Evolutionary conservation across 92 coral and sea anemone species (phyloP), one percentile per base, ranked within the genome.

Genomic region (Porites cylindrica): DNA sequence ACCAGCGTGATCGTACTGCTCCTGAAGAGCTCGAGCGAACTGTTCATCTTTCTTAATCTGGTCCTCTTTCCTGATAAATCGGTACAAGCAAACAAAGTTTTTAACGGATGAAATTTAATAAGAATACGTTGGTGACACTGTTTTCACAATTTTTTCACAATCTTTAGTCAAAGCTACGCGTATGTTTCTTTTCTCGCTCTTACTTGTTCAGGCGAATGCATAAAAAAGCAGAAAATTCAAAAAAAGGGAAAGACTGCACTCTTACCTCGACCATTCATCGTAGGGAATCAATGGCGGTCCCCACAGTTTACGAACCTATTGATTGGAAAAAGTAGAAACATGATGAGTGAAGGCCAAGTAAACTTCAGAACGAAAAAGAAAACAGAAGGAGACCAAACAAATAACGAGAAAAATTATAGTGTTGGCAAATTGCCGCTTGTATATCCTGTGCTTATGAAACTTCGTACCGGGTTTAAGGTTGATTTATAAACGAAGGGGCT

Each of bases 41-140:
- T 81, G 80, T 63, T 93, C 98, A 71, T 95, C 98, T 20, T 91
- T 89, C 75, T 87, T 82, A 70, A 93, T 95, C 70, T 95, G 98
- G 6, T 87, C 94, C 13, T 76, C 89, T 72, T 83, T 80, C 52
- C 78, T 72, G 72, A 75, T 72, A 56, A 12, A 52, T 11, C 21
- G n/a, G 52, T 65, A 9, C 64, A 77, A 18, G 12, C 1, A 24
- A 61, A 59, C 2, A 67, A 8, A 66, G 10, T 50, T 54, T 51
- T 16, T 18, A 56, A 7, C 1, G 43, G 43, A 21, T 9, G 1
- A 0, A 10, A 7, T 21, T 6, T 8, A 2, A 23, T 67, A 9
- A 8, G 12, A 47, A 8, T 21, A 13, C 38, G 6, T 67, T 11
- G 47, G 10, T 10, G 18, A 16, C 11, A 10, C 1, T 10, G 61